These are phyloP conservation scores for Linnaemya vulpina DNA, from an alignment of 2,888 invertebrate genomes.

Conservation along the genomic window DNA sequence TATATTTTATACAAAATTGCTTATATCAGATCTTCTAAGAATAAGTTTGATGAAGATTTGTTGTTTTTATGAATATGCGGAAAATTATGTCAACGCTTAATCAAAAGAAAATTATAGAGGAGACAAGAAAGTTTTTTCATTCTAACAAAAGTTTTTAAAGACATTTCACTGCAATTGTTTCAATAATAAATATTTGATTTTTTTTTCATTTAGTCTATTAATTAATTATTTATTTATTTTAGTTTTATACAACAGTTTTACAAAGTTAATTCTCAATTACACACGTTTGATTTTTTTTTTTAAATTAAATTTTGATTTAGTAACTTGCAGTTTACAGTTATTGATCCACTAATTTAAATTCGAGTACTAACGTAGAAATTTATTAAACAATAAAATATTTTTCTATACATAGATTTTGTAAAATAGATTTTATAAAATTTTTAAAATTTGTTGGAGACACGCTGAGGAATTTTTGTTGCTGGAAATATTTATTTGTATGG, in stretches of 20 bases:
- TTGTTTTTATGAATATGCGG: too few relatives aligned
- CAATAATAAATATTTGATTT: not conserved
- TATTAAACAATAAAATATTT: not conserved
- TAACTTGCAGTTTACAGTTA: not conserved
- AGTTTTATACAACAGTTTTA: slow-evolving; percentile 11
- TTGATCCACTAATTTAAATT: slow-evolving; percentile 42
- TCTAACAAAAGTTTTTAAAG: not conserved
- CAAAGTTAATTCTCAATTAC: slow-evolving; percentile 9
- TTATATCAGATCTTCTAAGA: too few relatives aligned
- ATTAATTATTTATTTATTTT: not conserved
- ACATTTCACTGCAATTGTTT: not conserved
- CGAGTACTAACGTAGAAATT: not conserved
- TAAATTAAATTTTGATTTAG: not conserved
- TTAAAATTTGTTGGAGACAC: not conserved
- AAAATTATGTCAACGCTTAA: too few relatives aligned
- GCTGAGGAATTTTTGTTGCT: too few relatives aligned
- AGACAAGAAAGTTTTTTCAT: not conserved
- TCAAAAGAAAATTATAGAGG: too few relatives aligned
- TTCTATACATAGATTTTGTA: not conserved
- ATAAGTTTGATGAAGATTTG: too few relatives aligned
- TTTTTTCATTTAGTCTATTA: not conserved
- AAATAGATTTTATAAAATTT: not conserved
- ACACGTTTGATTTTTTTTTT: not conserved
- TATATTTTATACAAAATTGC: too few relatives aligned
- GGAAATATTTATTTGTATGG: too few relatives aligned